Evolutionary conservation across 2,888 invertebrate species (phyloP), one percentile per base, ranked within the genome.

Genomic region (Drosophila setosimentum): DNA sequence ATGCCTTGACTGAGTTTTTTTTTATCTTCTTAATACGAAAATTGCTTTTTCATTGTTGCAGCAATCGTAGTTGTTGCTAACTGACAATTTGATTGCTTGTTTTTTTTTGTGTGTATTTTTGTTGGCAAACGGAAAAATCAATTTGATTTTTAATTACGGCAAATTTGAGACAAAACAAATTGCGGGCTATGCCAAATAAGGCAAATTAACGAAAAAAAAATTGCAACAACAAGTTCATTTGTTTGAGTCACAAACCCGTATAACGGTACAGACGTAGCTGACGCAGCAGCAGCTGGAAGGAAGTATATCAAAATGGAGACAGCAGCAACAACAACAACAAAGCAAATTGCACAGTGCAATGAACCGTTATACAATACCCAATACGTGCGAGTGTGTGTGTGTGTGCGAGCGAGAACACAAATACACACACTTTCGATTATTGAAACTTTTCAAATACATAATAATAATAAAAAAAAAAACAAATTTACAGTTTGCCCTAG

Each of bases 131-230:
- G 78, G 77, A 82, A 88, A 84, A 87, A 82, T 80, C 80, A 82
- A 83, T 83, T 87, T 77, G 78, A 83, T 78, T 87, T 87, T 86
- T 86, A 86, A 86, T 87, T 86, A 87, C 81, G 67, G 75, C 83
- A 85, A 87, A 87, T 87, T 87, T 79, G 67, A 85, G 79, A 83
- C 76, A 85, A 76, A 81, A 85, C 87, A 83, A 86, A 85, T 85
- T 87, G 85, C 80, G 70, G 57, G 60, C 67, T 73, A 70, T 66
- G 68, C 81, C 83, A 73, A 81, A 87, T 78, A 85, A 73, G 86
- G 83, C 74, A 73, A 87, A 62, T 67, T 73, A 71, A 70, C 62
- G 42, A 67, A 40, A 55, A 49, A 55, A 32, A 61, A 55, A 51
- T 24, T 57, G 50, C 30, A 69, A 73, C 53, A 68, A 68, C 69